These are phyloP conservation scores for Limnodromus scolopaceus DNA, from an alignment of 2,797 vertebrate species.

Conservation along the genomic window DNA sequence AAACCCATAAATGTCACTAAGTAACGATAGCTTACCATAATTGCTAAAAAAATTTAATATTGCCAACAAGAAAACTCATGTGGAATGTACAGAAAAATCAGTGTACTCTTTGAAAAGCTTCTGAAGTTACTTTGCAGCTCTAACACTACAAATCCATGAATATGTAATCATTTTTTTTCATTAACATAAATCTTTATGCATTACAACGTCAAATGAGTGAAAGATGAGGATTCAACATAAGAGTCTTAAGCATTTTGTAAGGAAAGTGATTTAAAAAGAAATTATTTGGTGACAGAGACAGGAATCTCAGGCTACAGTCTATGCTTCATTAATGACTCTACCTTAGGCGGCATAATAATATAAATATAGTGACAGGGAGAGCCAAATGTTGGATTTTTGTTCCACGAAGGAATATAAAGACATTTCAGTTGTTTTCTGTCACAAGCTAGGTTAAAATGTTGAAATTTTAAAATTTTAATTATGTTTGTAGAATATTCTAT, in stretches of 20 bases:
- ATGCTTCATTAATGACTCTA: background rate
- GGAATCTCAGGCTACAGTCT: background rate
- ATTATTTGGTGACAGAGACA: background rate
- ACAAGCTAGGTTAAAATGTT: background rate
- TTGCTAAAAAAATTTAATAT: background rate
- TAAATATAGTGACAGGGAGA: background rate
- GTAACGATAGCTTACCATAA: background rate
- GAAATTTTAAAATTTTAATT: background rate
- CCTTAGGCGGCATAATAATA: background rate
- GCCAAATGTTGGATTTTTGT: background rate
- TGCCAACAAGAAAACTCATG: background rate
- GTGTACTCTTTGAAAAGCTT: background rate
- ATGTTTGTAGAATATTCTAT: background rate
- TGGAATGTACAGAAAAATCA: background rate
- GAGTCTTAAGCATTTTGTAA: background rate
- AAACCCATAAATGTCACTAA: slow-evolving; percentile 2
- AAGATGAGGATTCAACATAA: background rate
- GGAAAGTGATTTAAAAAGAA: background rate
- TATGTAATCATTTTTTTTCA: background rate
- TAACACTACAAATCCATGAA: background rate
- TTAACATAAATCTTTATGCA: slow-evolving; percentile 36
- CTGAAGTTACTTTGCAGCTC: background rate
- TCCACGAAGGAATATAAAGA: background rate
- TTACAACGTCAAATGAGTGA: background rate
- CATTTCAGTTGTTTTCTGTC: background rate